Conservation (phyloP, 2,113 vertebrate genomes). For the Cyprinodon variegatus region DNA sequence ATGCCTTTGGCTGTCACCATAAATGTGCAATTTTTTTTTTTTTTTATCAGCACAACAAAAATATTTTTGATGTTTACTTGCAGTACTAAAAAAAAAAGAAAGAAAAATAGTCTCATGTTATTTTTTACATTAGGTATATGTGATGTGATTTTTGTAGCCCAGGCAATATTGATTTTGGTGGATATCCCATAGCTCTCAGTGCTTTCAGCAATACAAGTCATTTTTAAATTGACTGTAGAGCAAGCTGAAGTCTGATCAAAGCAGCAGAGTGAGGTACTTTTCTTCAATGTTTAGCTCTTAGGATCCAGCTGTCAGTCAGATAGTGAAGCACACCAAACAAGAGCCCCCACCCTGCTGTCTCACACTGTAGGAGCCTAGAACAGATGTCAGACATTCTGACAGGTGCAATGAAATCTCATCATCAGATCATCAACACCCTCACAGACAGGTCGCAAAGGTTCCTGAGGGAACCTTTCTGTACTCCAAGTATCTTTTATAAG, state of each 20-base stretch:
- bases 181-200: slow-evolving; percentile 23
- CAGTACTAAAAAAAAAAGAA: neutral
- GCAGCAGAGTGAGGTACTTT: slow-evolving; percentile 42
- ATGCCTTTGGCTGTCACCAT: neutral
- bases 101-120: no score
- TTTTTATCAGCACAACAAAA: neutral
- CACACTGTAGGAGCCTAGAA: slow-evolving; percentile 45
- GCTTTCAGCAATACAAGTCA: slow-evolving; percentile 18
- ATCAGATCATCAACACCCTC: slow-evolving; percentile 73
- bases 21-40: neutral
- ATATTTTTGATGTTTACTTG: neutral
- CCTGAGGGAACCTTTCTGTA: slow-evolving; percentile 43
- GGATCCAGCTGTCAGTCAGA: slow-evolving; percentile 70
- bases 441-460: slow-evolving; percentile 61
- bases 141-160: slow-evolving; percentile 10
- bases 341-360: slow-evolving; percentile 50
- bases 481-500: slow-evolving; percentile 30
- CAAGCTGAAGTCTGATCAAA: slow-evolving; percentile 52
- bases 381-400: slow-evolving; percentile 68
- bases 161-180: slow-evolving; percentile 31
- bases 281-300: slow-evolving; percentile 54
- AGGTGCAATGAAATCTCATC: slow-evolving; percentile 70
- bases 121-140: neutral
- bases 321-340: slow-evolving; percentile 38
- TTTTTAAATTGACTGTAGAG: slow-evolving; percentile 22